Evolutionary conservation across 2,113 vertebrate species (phyloP).

Genomic region (Chascanopsetta lugubris): DNA sequence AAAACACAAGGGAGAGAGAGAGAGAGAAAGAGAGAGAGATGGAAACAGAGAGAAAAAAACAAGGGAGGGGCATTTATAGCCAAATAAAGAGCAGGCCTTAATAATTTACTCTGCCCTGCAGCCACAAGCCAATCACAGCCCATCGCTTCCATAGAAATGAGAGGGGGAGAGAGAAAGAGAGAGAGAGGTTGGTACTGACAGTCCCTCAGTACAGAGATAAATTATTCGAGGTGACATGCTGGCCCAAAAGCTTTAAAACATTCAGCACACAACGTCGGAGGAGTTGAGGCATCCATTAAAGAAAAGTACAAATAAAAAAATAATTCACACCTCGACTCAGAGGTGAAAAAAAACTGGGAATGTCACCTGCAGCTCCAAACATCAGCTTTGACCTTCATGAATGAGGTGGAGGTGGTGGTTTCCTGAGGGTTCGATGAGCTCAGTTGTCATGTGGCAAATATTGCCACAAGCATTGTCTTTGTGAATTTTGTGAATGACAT

Average conservation of each 20-base stretch:
- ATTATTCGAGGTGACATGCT: constrained; percentile 41
- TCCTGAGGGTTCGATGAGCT: no score
- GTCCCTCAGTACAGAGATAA: constrained; percentile 31
- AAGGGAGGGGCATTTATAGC: constrained; percentile 62
- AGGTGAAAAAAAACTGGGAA: no score
- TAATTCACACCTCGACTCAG: neutral
- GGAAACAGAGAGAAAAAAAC: constrained; percentile 26
- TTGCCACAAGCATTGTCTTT: no score
- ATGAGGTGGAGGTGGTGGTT: no score
- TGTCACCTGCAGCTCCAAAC: neutral
- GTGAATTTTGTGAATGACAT: no score
- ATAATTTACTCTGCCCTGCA: constrained; percentile 74
- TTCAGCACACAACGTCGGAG: constrained; percentile 15
- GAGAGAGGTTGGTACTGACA: constrained; percentile 16
- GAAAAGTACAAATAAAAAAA: neutral
- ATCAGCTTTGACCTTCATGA: neutral
- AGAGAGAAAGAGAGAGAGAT: constrained; percentile 16
- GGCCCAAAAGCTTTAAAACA: constrained; percentile 39
- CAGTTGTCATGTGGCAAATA: no score
- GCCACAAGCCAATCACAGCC: constrained; percentile 66
- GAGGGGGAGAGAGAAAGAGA: constrained; percentile 19
- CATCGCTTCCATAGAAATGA: constrained; percentile 53
- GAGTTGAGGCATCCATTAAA: constrained; percentile 14
- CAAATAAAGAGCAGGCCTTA: constrained; percentile 72
- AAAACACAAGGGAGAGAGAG: constrained; percentile 37